Evolutionary conservation across 2,888 invertebrate species (phyloP), one percentile per base, ranked within the genome.

Genomic region (Microctonus brassicae): DNA sequence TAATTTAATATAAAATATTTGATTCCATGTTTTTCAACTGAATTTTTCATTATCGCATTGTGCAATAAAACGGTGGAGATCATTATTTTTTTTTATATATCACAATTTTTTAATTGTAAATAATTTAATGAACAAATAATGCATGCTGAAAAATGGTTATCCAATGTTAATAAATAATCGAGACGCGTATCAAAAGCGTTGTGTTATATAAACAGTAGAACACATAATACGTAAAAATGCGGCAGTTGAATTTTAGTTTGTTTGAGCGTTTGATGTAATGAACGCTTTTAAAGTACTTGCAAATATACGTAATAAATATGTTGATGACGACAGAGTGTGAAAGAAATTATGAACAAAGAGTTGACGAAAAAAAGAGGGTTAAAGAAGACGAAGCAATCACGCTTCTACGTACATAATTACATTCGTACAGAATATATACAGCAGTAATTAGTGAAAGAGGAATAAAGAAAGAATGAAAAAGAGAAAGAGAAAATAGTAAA

Each of bases 381-480:
- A 24, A 71, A 58, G 69, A 62, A 53, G 71, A 72, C 58, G 67
- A 73, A 47, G 72, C 68, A 73, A 75, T 71, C 66, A 77, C 79
- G 80, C 82, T 83, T 81, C 79, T 77, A 81, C 84, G 84, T 85
- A 85, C 74, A 84, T 84, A 84, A 74, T 76, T 80, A 79, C 73
- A 65, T 78, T 82, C n/a, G n/a, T 68, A 74, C 73, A 82, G 76
- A 77, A 79, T 81, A 80, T 71, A 83, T 72, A 75, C 71, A 80
- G 76, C 81, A 82, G 80, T 29, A 5, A 29, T 29, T 29, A 47
- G 17, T 20, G 6, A 6, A 1, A 3, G 17, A 17, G 47, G 17
- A 17, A 20, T 39, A 55, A 39, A 34, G 13, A 60, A 17, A 20
- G 42, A 55, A 39, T 26, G 13, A 60, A 79, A 84, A 81, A n/a